Evolutionary conservation across 2,113 vertebrate species (phyloP), one percentile per base, ranked within the genome.

Genomic region (Monopterus albus): DNA sequence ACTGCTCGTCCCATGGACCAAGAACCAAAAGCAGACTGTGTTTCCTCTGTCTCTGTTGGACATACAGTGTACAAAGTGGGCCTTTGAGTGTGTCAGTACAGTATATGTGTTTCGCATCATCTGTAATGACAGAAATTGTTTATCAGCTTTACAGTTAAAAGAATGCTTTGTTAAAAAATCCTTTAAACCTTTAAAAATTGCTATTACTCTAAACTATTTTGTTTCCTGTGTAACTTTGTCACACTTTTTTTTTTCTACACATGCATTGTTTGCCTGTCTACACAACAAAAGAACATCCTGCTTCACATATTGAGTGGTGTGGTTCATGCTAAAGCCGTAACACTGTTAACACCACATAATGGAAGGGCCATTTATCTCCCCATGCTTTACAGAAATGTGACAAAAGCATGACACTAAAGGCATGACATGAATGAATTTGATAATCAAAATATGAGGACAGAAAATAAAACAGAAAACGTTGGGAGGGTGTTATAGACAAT

Each of bases 11-110:
- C 25, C 28, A 7, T 63, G 64, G 75, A 78, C 31, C 26, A 33
- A 45, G 31, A 71, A 43, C 36, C n/a, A 23, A 72, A 12, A 58
- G 45, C 26, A 55, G 14, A 47, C 7, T 8, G 15, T 38, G 23
- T 57, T 75, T 69, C 68, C 38, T 62, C 49, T 62, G 17, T 63
- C 47, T 60, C 33, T 12, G 21, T n/a, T 60, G 11, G 4, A 46
- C 56, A 36, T 10, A 8, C 9, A 36, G 18, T 6, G 8, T 17
- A 21, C 2, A 50, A 28, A 56, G 10, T 28, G 17, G 35, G 12
- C 58, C 14, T 17, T 7, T 6, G 12, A 23, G 6, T 31, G 7
- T 26, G 26, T 57, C 3, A 23, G 15, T 47, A 4, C 3, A 23
- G 15, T 47, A 4, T 11, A 8, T 38, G 21, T 28, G 15, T 46